phyloP scores from a whole-genome alignment of 2,888 invertebrate genomes.

The Ennomos fuscantarius region DNA sequence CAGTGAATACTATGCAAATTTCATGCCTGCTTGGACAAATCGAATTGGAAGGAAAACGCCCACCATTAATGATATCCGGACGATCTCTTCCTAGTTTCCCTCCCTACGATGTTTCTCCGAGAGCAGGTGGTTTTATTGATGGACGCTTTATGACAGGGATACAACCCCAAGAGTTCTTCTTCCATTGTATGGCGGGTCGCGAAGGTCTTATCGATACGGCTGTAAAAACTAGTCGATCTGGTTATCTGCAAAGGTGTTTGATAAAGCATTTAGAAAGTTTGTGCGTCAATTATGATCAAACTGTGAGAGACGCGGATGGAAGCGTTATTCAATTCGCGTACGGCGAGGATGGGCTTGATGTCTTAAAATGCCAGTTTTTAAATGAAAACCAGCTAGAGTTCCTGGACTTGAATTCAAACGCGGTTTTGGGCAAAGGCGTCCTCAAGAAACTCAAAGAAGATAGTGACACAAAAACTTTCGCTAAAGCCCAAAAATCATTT shows the following conservation, averaged over 20 bases:
- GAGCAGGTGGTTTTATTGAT: conserved; percentile 98
- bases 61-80: conserved; percentile 97
- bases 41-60: conserved; percentile 98
- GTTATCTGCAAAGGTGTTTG: conserved; percentile 98
- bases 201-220: conserved; percentile 99
- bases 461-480: conserved; percentile 76
- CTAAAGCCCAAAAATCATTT: conserved; percentile 84
- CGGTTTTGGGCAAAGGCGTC: conserved; percentile 85
- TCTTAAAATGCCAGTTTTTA: conserved; percentile 94
- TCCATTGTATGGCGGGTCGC: conserved; percentile 99
- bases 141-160: conserved; percentile 99
- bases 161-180: conserved; percentile 98
- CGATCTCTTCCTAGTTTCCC: conserved; percentile 96
- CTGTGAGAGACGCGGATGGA: conserved; percentile 97
- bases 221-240: conserved; percentile 99
- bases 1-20: conserved; percentile 99
- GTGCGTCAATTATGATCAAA: conserved; percentile 96
- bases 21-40: conserved; percentile 99
- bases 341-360: conserved; percentile 97
- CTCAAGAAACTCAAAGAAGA: conserved; percentile 86
- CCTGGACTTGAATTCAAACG: conserved; percentile 91
- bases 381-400: conserved; percentile 91
- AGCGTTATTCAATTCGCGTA: conserved; percentile 97
- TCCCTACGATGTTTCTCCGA: conserved; percentile 93
- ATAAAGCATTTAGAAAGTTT: conserved; percentile 99